A percentile compares a stretch with the other conserved stretches of the same genome.
Conservation (phyloP, 2,113 vertebrate species). For the Maccullochella peelii region DNA sequence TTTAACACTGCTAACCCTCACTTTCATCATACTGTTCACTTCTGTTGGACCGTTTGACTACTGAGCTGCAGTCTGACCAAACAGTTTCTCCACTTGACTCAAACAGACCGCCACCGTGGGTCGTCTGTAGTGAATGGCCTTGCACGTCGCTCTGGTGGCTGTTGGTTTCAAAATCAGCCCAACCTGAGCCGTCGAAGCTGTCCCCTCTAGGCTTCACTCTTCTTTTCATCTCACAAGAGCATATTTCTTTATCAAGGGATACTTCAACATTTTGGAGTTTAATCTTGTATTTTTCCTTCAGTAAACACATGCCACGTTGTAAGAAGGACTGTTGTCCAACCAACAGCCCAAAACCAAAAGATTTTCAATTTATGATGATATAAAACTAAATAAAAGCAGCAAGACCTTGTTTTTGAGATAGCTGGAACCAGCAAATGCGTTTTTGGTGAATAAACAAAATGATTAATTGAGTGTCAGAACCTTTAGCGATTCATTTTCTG, state of each 20-base stretch:
- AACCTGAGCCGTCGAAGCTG: neutral
- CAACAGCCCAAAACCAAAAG: neutral
- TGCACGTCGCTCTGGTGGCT: conserved; percentile 48
- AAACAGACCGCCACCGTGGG: neutral
- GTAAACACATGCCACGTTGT: neutral
- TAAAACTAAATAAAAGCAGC: neutral
- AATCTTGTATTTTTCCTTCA: conserved; percentile 29
- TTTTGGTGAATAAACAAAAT: neutral
- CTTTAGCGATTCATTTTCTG: neutral
- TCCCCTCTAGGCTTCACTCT: conserved; percentile 2
- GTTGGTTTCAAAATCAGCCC: conserved; percentile 7
- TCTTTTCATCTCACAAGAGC: neutral
- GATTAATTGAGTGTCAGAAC: neutral
- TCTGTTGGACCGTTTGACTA: neutral
- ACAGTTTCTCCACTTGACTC: conserved; percentile 20
- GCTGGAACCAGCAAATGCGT: neutral
- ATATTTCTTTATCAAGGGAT: neutral
- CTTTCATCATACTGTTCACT: neutral
- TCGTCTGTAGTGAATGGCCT: neutral
- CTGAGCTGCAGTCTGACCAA: conserved; percentile 5
- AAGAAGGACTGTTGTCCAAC: neutral
- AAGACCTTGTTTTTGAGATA: no score
- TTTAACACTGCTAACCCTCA: conserved; percentile 66
- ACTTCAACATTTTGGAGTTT: conserved; percentile 19
- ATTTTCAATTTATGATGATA: neutral